Evolutionary conservation across 2,797 vertebrate genomes (phyloP), one percentile per base, ranked within the genome.

Genomic region (Fratercula arctica): DNA sequence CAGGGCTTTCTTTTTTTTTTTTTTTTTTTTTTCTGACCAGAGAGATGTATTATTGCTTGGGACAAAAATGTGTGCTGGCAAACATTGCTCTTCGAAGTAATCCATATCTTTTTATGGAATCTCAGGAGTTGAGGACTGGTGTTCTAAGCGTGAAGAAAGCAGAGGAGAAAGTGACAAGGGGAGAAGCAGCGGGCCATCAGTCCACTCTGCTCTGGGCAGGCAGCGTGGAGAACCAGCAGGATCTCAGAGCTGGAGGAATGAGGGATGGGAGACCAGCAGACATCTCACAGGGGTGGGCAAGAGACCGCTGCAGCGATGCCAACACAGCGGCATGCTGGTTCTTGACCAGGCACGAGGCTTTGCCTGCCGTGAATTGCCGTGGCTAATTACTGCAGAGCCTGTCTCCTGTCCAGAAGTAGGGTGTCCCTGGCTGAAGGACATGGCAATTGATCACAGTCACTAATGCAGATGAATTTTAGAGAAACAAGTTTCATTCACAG

Each of bases 161-260:
- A 2, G 20, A 73, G 16, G 4, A 76, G 17, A 79, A 60, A 24
- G 6, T 0, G 1, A 11, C 10, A 7, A 60, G 28, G 56, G 35
- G 16, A 54, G 33, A 37, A 61, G 39, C 7, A 77, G 23, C 1
- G 1, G 31, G 10, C 0, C 1, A 37, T 5, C 0, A 0, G 11
- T 31, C 45, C 0, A 1, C 18, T 54, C 23, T 0, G 1, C 16
- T 43, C 13, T 23, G 8, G 37, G 23, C 7, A 8, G 12, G 17
- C 0, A 1, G 11, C 1, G 3, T 24, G 24, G 14, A 26, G n/a
- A 17, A 72, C 26, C 15, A 26, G 3, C 8, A 67, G 31, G 14
- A 43, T 13, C 26, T 41, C 24, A 33, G 31, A 46, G 17, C 5
- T 37, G 54, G 50, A 53, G 11, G 20, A 39, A 43, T 9, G 11